Base-by-base conservation (phyloP, 2,113 vertebrate species). In the Coturnix japonica region DNA sequence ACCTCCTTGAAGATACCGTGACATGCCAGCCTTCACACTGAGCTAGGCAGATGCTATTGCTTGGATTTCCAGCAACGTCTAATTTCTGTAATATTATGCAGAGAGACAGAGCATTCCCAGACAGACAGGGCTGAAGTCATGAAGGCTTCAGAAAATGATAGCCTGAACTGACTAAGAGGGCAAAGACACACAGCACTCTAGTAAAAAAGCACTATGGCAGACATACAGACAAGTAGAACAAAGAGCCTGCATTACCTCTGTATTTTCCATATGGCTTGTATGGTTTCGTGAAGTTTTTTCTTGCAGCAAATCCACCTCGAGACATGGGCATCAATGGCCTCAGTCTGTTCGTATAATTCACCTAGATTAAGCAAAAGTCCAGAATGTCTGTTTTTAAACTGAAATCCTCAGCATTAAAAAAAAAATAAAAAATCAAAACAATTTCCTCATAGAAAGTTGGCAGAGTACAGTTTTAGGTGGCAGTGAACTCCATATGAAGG, bases 251-350 rank as follows among this genome's bases (percentile, higher is more conserved):
- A 76, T 87, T 86, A 94, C 93, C 94, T 77, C 47, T 43, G 54
- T 74, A 83, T 57, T 64, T 87, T 90, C 43, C 82, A 69, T 56
- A 89, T 80, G 89, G 43, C 23, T 81, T 81, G 16, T 71, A 75
- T 13, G 64, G 91, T 13, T 56, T 87, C 46, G 47, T n/a, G 51
- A 51, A 51, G 31, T 35, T 89, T 71, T 41, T 44, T 6, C 26
- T 35, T 85, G 39, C 67, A 67, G 79, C 39, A 95, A 91, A 85
- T 74, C 77, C 56, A 88, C 80, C 60, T 17, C 85, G 85, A 88
- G 93, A 57, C 67, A 64, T 4, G 74, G 91, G 15, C 54, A 93
- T 61, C 46, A 81, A 18, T 37, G 94, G 84, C 53, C 37, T 92
- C 63, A 22, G 81, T 53, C 44, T 95, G 85, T 51, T 85, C 6